Base-by-base conservation (phyloP, 1,140 invertebrate genomes). In the Apolygus lucorum region DNA sequence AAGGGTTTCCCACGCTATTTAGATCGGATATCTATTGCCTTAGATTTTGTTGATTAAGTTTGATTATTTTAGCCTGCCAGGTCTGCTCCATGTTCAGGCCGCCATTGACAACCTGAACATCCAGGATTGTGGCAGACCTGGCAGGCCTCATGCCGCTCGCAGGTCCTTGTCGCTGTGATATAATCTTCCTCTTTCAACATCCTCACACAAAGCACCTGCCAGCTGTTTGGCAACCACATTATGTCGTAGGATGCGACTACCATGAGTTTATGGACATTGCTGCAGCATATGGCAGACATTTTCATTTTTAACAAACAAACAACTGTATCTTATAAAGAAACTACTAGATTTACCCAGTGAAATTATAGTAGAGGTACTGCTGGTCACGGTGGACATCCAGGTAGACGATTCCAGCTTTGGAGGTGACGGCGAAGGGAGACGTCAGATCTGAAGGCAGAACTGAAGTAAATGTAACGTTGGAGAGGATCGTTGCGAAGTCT, bases 331-430 rank as follows among this genome's bases (percentile, higher is more conserved):
- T 52, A 70, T 52, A 49, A 14, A 72, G 62, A 34, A 24, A 17
- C 17, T 49, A 49, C 34, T 11, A 49, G 17, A 49, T 17, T 54
- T 72, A 63, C 68, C 67, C 34, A 66, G 8, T 42, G 49, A 29
- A 22, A 59, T 67, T n/a, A 2, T 27, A 28, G 28, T 24, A 68
- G 52, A 28, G 71, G 68, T 63, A 27, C 34, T 14, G 52, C 14
- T 65, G 68, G 27, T 29, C 67, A 24, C 24, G 28, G 42, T 76
- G 75, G 74, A 86, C 78, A 1, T 76, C 73, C 0, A 87, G 82
- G 73, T 81, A 86, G 22, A 87, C 72, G 65, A 87, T 87, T 0
- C 85, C 85, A 29, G 79, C 81, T 0, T 63, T 76, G 2, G 72
- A 62, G 0, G 85, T 86, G 13, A 87, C 78, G 34, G 79, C 79